These are phyloP conservation scores for Xenus cinereus DNA, from an alignment of 2,113 vertebrate genomes.

Conservation along the genomic window DNA sequence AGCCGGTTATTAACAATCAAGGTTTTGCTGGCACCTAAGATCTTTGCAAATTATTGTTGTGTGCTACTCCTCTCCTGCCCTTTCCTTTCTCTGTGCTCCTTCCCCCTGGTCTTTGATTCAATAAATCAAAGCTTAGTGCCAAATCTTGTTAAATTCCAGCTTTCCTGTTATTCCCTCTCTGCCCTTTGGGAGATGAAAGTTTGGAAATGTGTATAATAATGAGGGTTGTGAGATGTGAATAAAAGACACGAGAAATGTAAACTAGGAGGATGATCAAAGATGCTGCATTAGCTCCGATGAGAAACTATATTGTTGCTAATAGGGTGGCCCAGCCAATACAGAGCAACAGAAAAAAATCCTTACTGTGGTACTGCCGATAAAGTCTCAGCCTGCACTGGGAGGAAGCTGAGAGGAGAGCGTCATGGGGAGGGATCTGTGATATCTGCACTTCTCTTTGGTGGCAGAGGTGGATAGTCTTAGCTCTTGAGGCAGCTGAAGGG, in stretches of 20 bases:
- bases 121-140: constrained; percentile 56
- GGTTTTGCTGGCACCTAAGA: neutral
- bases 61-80: neutral
- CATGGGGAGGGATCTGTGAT: neutral
- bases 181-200: constrained; percentile 47
- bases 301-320: neutral
- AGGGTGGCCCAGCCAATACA: neutral
- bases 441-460: neutral
- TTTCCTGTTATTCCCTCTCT: constrained; percentile 3
- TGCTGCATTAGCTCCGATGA: constrained; percentile 7
- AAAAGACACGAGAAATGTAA: constrained; percentile 44
- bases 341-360: neutral
- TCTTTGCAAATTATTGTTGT: constrained; percentile 13
- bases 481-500: neutral
- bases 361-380: neutral
- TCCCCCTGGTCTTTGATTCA: constrained; percentile 29
- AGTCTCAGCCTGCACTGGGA: neutral
- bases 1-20: neutral
- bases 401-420: neutral
- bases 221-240: neutral
- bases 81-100: neutral
- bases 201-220: constrained; percentile 43
- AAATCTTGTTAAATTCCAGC: constrained; percentile 33
- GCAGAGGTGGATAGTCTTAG: neutral
- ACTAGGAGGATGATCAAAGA: constrained; percentile 41